Evolutionary conservation across 2,888 invertebrate species (phyloP), one percentile per base, ranked within the genome.

Genomic region (Isoperla grammatica): DNA sequence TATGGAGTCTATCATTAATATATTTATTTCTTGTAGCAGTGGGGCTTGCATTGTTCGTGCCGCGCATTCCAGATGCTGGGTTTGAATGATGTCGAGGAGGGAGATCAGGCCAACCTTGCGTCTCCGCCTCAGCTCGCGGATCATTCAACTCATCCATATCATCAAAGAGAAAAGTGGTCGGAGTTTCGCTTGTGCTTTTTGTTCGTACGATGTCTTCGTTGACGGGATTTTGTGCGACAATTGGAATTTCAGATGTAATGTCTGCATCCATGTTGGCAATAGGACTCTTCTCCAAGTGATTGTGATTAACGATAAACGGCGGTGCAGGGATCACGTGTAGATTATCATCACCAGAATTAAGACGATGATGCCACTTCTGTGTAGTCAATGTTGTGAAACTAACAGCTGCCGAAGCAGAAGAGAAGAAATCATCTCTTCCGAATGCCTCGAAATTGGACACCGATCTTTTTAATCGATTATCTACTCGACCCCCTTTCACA

Each of bases 401-500:
- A 9, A 65, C 63, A 17, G 63, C 65, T 13, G 61, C 56, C 9
- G 56, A 37, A 19, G 53, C 53, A 17, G 53, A 22, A 3, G 19
- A 35, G 20, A 53, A 53, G 8, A 53, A 4, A 12, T 53, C 53
- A 39, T 53, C 53, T 39, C 53, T 53, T 17, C 53, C 53, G 20
- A 53, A 53, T 39, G 53, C 39, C 39, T 53, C 53, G 19, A 53
- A 43, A 13, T 58, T 45, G n/a, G 43, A 15, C 23, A 59, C 46
- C 17, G 64, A 62, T 69, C 84, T 81, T 67, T 86, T 80, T 66
- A 89, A 75, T 67, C 88, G 80, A 69, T 89, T 88, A 71, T 90
- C 90, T 62, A 90, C 81, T 60, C 90, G 79, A 54, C 90, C 90
- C 35, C 90, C 90, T 71, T 90, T 88, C 67, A 96, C 88, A 72